These are phyloP conservation scores for Cassiopea xamachana DNA, from an alignment of 30 jellyfish, hydroid and myxozoan species.

Conservation along the genomic window DNA sequence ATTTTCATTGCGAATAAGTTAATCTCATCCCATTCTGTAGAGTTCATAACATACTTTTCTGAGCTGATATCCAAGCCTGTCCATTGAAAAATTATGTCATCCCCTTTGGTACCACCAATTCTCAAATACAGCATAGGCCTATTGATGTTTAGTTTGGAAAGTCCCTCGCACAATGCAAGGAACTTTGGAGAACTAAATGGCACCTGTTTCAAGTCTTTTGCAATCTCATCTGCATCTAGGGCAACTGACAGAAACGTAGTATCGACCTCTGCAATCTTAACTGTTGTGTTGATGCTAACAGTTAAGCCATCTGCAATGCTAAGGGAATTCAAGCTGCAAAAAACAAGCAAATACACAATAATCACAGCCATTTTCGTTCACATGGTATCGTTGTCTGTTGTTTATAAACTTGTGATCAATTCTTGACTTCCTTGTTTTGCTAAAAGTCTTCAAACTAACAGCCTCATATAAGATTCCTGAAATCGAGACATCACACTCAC, in stretches of 20 bases:
- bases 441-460: background rate
- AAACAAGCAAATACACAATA: background rate
- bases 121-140: slow-evolving; percentile 73
- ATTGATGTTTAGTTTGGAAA: slow-evolving; percentile 30
- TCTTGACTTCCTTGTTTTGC: background rate
- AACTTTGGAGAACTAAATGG: slow-evolving; percentile 62
- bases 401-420: background rate
- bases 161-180: slow-evolving; percentile 65
- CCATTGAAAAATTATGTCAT: slow-evolving; percentile 50
- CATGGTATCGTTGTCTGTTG: background rate
- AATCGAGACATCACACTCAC: background rate
- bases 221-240: slow-evolving; percentile 58
- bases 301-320: background rate
- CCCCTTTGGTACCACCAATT: slow-evolving; percentile 82
- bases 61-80: slow-evolving; percentile 58
- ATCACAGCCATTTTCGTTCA: background rate
- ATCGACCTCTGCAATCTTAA: slow-evolving; percentile 59
- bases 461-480: background rate
- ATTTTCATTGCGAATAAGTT: slow-evolving; percentile 48
- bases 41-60: slow-evolving; percentile 40
- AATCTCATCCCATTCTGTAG: slow-evolving; percentile 74
- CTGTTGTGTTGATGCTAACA: slow-evolving; percentile 42
- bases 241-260: slow-evolving; percentile 75
- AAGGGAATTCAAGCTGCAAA: background rate
- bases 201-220: slow-evolving; percentile 14